Evolutionary conservation across 2,888 invertebrate genomes (phyloP).

Genomic region (Andrena bucephala): DNA sequence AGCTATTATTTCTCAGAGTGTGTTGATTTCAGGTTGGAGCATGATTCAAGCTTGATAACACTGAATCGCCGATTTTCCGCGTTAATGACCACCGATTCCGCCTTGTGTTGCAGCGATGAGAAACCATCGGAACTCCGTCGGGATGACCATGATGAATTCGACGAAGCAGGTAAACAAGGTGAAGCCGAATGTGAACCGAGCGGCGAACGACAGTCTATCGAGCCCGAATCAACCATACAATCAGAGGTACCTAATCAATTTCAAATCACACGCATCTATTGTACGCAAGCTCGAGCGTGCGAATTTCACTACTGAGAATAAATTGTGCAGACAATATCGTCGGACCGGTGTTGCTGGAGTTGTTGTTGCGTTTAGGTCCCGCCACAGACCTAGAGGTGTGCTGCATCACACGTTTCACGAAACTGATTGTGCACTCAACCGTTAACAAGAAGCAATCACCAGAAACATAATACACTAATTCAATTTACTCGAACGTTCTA

Average conservation of each 20-base stretch:
- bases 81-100: not conserved
- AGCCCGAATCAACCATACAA: conserved; percentile 89
- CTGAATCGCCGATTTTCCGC: no score
- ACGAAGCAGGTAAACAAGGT: conserved; percentile 95
- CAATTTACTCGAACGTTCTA: not conserved
- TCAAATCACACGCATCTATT: not conserved
- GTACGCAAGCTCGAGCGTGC: conserved; percentile 29
- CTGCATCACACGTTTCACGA: not conserved
- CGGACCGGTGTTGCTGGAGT: conserved; percentile 4
- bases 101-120: conserved; percentile 89
- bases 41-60: no score
- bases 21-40: no score
- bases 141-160: conserved; percentile 90
- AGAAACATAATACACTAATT: not conserved
- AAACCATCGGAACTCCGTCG: conserved; percentile 91
- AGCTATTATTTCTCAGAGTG: no score
- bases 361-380: conserved; percentile 19
- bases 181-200: conserved; percentile 94
- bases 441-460: conserved; percentile 1
- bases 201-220: conserved; percentile 90
- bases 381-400: not conserved
- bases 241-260: conserved; percentile 85
- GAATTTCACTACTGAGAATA: conserved; percentile 59
- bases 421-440: conserved; percentile 4
- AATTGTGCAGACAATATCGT: not conserved